Evolutionary conservation across 2,113 vertebrate species (phyloP), one percentile per base, ranked within the genome.

Genomic region (Halichoerus grypus): DNA sequence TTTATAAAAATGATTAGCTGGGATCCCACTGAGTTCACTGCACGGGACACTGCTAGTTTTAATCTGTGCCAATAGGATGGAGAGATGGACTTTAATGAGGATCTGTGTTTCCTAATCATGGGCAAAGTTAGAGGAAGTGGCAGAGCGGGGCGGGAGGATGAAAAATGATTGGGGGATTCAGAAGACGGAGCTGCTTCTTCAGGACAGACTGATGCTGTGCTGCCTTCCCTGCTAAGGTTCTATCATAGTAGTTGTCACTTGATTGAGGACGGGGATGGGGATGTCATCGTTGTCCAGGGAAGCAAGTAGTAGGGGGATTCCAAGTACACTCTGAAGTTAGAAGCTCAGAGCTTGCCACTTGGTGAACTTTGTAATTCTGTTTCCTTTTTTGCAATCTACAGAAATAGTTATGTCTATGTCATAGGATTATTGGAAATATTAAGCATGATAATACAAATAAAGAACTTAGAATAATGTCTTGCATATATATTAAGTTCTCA

Each of bases 1-100:
- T 98, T 98, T 98, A 92, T 82, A 98, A 95, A 98, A 97, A 98
- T 79, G 97, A 79, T 98, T 98, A 97, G 97, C 91, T 92, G 96
- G 97, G 85, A 97, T 95, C 96, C 97, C 80, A 95, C 97, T 97
- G 98, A 98, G 97, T 97, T 98, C 97, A 97, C 97, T 96, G 97
- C 97, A 97, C 7, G 91, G 94, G 93, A 87, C 86, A 97, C 97
- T 0, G 22, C 97, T 98, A 96, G 61, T 97, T 98, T 98, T 98
- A 98, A 98, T 98, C 97, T 98, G 89, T 97, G 93, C 97, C 98
- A 98, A 88, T 97, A 97, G 97, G 81, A 97, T 87, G 28, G 95
- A 97, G 74, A 77, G 76, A 84, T 96, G 69, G 97, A 92, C 96
- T 97, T 94, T 97, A 98, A 98, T 98, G 98, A 98, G 86, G 93